phyloP scores from a whole-genome alignment of 2,797 vertebrate genomes.

The Melanotaenia boesemani region DNA sequence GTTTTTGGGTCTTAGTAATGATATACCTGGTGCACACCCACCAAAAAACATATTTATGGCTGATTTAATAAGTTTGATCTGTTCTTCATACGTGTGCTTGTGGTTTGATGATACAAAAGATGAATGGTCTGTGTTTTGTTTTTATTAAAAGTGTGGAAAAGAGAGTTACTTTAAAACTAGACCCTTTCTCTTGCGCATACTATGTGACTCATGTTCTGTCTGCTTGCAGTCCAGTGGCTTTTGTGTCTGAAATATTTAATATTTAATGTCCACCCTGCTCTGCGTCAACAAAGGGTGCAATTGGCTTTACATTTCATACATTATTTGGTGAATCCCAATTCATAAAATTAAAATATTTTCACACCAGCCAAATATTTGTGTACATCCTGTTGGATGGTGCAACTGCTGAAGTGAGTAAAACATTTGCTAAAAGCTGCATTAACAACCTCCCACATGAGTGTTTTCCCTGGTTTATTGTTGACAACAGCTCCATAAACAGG shows the following conservation, averaged over 20 bases:
- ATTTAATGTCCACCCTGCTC: neutral
- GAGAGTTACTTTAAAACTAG: neutral
- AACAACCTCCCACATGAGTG: too few relatives aligned
- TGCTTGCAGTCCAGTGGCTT: constrained; percentile 3
- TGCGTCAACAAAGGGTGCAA: neutral
- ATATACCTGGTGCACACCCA: neutral
- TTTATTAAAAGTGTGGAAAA: constrained; percentile 54
- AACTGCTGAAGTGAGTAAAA: too few relatives aligned
- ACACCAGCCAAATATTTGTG: constrained; percentile 19
- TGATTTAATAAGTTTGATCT: neutral
- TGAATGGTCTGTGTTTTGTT: constrained; percentile 36
- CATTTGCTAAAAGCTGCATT: too few relatives aligned
- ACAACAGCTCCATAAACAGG: neutral
- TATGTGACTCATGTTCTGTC: neutral
- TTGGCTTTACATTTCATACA: neutral
- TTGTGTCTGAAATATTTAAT: constrained; percentile 8
- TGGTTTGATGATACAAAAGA: constrained; percentile 6
- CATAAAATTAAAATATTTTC: constrained; percentile 21
- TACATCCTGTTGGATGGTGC: neutral
- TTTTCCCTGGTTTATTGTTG: neutral
- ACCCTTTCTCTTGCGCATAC: neutral
- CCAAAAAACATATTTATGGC: neutral
- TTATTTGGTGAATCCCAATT: too few relatives aligned
- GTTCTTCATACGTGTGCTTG: neutral
- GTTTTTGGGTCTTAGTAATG: constrained; percentile 18